A percentile compares a stretch with the other conserved stretches of the same genome.
phyloP scores from a whole-genome alignment of 2,113 vertebrate species.

The Lota lota region DNA sequence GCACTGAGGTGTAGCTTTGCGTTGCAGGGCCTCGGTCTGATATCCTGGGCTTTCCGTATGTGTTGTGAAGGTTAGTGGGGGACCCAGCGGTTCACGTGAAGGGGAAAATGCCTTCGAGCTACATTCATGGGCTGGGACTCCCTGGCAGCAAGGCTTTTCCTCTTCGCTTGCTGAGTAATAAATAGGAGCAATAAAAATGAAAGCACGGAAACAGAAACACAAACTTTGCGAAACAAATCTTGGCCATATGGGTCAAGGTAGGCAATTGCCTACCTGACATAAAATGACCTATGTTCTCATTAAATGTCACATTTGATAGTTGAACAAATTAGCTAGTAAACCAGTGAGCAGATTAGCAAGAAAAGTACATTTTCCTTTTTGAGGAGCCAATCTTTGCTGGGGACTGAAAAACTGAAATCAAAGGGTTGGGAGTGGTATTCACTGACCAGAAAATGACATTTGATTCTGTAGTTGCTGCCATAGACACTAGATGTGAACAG shows the following conservation, averaged over 20 bases:
- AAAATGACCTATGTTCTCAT: too few species aligned
- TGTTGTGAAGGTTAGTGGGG: neutral
- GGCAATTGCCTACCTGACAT: too few species aligned
- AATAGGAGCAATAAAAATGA: slow-evolving; percentile 47
- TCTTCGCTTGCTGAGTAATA: slow-evolving; percentile 50
- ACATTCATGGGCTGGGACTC: slow-evolving; percentile 57
- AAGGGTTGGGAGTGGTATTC: slow-evolving; percentile 46
- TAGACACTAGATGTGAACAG: slow-evolving; percentile 27
- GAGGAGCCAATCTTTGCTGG: too few species aligned
- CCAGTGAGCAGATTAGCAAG: too few species aligned
- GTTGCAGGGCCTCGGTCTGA: slow-evolving; percentile 22
- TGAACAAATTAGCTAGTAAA: too few species aligned
- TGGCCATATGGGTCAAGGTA: too few species aligned
- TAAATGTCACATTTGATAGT: too few species aligned
- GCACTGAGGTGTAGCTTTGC: too few species aligned
- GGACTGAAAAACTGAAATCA: neutral
- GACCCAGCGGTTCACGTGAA: neutral
- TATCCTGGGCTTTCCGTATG: slow-evolving; percentile 33
- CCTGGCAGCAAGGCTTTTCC: slow-evolving; percentile 45
- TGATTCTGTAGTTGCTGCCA: slow-evolving; percentile 12
- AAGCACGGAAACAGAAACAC: slow-evolving; percentile 46
- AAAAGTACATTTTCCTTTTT: too few species aligned
- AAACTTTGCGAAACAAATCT: neutral
- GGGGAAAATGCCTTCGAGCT: slow-evolving; percentile 39
- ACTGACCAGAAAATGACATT: slow-evolving; percentile 56